phyloP scores from a whole-genome alignment of 2,797 vertebrate species.

The Manis pentadactyla region DNA sequence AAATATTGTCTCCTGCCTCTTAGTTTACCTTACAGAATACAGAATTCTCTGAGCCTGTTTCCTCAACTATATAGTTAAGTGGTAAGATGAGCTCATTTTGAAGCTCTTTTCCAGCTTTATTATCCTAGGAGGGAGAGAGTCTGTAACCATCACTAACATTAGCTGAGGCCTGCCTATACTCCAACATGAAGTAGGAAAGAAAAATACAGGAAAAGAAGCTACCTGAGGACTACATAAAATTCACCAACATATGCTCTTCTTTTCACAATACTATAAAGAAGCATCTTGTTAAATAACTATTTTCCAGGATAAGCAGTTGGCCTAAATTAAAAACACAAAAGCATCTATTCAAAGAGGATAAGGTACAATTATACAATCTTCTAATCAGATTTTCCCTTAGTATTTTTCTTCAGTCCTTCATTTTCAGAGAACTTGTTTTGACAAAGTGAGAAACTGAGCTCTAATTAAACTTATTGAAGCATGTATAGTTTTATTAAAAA shows the following conservation, averaged over 20 bases:
- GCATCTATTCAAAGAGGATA: constrained; percentile 9
- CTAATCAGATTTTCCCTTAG: not conserved
- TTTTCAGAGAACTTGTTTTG: constrained; percentile 48
- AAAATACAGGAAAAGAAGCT: constrained; percentile 30
- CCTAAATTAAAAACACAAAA: constrained; percentile 27
- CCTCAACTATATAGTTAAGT: not conserved
- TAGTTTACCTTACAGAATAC: not conserved
- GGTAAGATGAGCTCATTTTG: not conserved
- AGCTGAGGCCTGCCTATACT: not conserved
- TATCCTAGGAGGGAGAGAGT: not conserved
- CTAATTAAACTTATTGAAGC: constrained; percentile 49
- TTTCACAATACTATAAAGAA: constrained; percentile 19
- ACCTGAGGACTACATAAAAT: constrained; percentile 39
- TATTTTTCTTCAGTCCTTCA: constrained; percentile 28
- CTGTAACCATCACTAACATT: not conserved
- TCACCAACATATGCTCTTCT: not conserved
- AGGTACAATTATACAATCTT: not conserved
- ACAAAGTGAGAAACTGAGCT: not conserved
- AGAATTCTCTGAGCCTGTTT: constrained; percentile 20
- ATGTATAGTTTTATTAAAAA: constrained; percentile 14
- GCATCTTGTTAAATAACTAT: constrained; percentile 32
- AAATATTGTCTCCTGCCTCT: not conserved
- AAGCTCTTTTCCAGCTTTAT: constrained; percentile 43
- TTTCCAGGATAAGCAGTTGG: constrained; percentile 54
- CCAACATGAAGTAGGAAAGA: not conserved